These are phyloP conservation scores for Thripadectes ignobilis DNA, from an alignment of 2,797 vertebrate genomes.

Conservation along the genomic window DNA sequence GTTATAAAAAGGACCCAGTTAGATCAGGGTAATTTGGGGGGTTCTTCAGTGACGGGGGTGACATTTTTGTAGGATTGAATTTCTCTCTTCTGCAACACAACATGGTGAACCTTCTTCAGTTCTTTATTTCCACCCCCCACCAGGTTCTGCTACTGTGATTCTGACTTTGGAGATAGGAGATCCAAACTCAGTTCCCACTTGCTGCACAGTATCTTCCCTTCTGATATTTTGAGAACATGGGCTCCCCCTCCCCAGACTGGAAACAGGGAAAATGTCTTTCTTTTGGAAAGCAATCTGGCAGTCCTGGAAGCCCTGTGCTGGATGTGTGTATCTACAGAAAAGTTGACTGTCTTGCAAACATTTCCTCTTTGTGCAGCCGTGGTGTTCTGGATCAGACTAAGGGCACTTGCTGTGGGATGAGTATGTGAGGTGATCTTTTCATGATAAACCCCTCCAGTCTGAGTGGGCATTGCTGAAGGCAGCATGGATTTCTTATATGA, in stretches of 20 bases:
- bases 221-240: neutral
- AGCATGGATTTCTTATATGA: neutral
- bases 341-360: neutral
- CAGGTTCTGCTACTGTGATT: neutral
- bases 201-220: neutral
- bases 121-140: neutral
- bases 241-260: neutral
- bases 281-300: neutral
- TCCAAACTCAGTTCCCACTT: conserved; percentile 1
- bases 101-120: neutral
- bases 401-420: neutral
- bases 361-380: neutral
- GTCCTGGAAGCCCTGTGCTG: neutral
- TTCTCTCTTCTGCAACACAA: neutral
- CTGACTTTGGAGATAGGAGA: neutral
- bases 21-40: neutral
- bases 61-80: neutral
- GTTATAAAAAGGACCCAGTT: neutral
- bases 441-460: neutral
- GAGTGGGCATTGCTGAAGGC: neutral
- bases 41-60: neutral
- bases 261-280: neutral
- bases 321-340: neutral
- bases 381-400: neutral
- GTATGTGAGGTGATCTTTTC: neutral